Evolutionary conservation across 2,888 invertebrate species (phyloP).

Genomic region (Idaea dimidiata): DNA sequence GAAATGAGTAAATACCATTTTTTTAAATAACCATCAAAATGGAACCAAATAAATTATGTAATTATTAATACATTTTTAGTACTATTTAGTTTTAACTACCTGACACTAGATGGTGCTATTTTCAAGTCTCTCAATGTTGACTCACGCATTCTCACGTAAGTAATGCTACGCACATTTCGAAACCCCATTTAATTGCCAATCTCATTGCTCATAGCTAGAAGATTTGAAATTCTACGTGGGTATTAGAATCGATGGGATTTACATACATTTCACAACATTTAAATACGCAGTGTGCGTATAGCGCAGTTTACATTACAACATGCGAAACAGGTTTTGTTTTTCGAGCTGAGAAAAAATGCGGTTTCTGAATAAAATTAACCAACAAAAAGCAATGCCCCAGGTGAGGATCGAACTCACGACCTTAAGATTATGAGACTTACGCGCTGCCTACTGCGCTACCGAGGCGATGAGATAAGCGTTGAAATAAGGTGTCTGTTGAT

Average conservation of each 20-base stretch:
- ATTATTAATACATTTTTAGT: too few species aligned
- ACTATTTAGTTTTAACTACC: conserved; percentile 23
- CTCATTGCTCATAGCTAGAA: conserved; percentile 45
- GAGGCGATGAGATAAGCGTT: conserved; percentile 68
- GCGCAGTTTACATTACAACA: conserved; percentile 24
- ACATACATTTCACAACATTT: conserved; percentile 48
- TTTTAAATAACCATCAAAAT: too few species aligned
- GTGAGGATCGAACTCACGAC: conserved; percentile 98
- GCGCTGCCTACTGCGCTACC: conserved; percentile 94
- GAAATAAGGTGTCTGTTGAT: conserved; percentile 32
- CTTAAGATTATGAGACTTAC: conserved; percentile 96
- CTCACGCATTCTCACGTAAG: conserved; percentile 32
- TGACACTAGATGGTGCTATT: conserved; percentile 48
- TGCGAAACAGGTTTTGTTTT: conserved; percentile 28
- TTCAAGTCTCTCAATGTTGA: conserved; percentile 27
- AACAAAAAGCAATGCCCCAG: conserved; percentile 83
- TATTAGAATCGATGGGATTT: conserved; percentile 49
- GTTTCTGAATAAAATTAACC: conserved; percentile 15
- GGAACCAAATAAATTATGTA: too few species aligned
- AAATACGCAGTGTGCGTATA: conserved; percentile 18
- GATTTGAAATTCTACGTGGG: conserved; percentile 49
- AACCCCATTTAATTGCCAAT: conserved; percentile 39
- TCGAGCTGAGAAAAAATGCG: conserved; percentile 26
- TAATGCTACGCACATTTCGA: conserved; percentile 33
- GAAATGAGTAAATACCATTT: too few species aligned